Evolutionary conservation across 2,888 invertebrate genomes (phyloP).

Genomic region (Mythimna albipuncta): DNA sequence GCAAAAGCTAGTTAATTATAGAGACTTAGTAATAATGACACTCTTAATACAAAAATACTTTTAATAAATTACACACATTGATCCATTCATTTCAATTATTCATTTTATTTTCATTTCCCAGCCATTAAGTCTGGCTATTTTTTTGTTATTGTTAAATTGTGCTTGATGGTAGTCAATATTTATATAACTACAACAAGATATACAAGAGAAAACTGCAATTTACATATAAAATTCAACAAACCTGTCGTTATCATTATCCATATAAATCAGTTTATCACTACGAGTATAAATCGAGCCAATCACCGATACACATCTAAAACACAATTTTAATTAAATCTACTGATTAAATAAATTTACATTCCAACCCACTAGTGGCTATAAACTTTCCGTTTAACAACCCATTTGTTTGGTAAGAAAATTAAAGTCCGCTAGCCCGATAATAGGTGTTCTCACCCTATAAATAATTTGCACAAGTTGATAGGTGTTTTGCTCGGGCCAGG

Average conservation of each 20-base stretch:
- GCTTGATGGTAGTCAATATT: neutral
- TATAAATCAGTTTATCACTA: constrained; percentile 13
- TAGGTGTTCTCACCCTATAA: constrained; percentile 48
- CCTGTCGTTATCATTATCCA: neutral
- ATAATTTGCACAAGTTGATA: constrained; percentile 51
- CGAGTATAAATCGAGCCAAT: constrained; percentile 11
- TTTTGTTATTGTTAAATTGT: too few relatives aligned
- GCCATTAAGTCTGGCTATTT: too few relatives aligned
- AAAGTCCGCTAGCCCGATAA: constrained; percentile 37
- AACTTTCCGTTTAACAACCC: constrained; percentile 52
- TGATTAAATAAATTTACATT: constrained; percentile 59
- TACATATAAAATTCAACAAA: neutral
- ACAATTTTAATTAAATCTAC: constrained; percentile 41
- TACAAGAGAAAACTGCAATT: neutral
- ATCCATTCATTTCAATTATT: too few relatives aligned
- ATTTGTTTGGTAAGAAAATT: constrained; percentile 57
- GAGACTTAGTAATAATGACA: too few relatives aligned
- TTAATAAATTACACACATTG: too few relatives aligned
- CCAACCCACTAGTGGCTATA: constrained; percentile 49
- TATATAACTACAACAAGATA: too few relatives aligned
- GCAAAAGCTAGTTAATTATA: too few relatives aligned
- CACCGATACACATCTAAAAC: constrained; percentile 14
- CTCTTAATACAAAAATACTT: too few relatives aligned
- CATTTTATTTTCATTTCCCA: too few relatives aligned
- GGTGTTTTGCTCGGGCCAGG: constrained; percentile 25